phyloP scores from a whole-genome alignment of 2,888 invertebrate genomes.

The Pristionchus fissidentatus region DNA sequence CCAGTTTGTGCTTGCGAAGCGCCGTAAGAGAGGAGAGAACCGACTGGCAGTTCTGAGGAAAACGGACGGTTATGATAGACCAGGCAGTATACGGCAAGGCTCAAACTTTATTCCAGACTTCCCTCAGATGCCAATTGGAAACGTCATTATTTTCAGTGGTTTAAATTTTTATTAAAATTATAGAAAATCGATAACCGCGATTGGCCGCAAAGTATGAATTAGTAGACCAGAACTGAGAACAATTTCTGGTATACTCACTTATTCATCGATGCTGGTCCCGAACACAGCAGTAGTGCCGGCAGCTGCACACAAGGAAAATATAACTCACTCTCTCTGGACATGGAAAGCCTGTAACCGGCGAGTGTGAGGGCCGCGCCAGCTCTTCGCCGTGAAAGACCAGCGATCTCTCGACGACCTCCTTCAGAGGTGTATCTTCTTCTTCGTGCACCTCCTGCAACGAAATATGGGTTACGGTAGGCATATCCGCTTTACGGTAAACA shows the following conservation, averaged over 20 bases:
- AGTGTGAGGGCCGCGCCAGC: background rate
- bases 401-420: slow-evolving; percentile 16
- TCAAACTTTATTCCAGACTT: no score
- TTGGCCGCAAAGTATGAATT: no score
- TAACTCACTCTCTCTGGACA: slow-evolving; percentile 17
- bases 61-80: no score
- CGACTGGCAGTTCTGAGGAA: slow-evolving; percentile 45
- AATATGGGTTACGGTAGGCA: background rate
- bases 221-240: no score
- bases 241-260: no score
- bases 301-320: no score
- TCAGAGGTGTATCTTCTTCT: slow-evolving; percentile 1
- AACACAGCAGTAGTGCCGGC: no score
- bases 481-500: background rate
- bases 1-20: slow-evolving; percentile 49
- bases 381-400: slow-evolving; percentile 17
- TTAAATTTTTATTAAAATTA: background rate
- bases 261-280: no score
- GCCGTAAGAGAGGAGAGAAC: slow-evolving; percentile 48
- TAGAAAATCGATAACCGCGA: background rate
- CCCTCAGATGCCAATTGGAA: no score
- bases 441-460: background rate
- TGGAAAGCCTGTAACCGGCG: slow-evolving; percentile 1
- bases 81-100: no score
- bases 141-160: no score